Base-by-base conservation (phyloP, 2,797 vertebrate species). In the Malurus splendens region DNA sequence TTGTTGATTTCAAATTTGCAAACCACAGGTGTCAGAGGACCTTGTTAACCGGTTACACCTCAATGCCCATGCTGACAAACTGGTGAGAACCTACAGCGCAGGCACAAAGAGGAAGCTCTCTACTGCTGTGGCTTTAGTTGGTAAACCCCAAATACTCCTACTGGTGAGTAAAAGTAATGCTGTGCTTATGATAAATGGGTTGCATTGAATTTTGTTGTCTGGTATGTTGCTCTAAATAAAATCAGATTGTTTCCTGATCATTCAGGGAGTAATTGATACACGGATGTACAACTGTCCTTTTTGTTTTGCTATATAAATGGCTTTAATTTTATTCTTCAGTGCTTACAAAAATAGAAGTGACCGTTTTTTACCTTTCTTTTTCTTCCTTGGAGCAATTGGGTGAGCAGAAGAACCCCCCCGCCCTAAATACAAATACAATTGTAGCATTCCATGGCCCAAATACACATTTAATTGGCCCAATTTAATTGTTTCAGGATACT, bases 31-130 rank as follows among this genome's bases (percentile, higher is more conserved):
- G 42, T 68, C 96, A 15, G 87, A 86, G 27, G 96, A 96, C 36
- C 94, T 98, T 7, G 92, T 96, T 51, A 90, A 62, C 38, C 86
- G 83, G 33, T 51, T 98, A 27, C 86, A 93, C 22, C 85, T 98
- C 5, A 89, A 41, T 1, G 38, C 87, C 18, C 93, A 97, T 3
- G 87, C 72, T 38, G 82, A 96, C 77, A 90, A 96, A 48, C 61
- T 73, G 12, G 97, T 97, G 90, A 90, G 87, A 38, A 95, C 94
- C 0, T 97, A 97, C 64, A 97, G 97, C 42, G 96, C 96, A 27
- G 97, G 97, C 22, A 97, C 96, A 18, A 97, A 94, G 76, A 92
- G 97, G 77, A 98, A 97, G 47, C 96, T 98, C 7, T 97, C 97
- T 24, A 86, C 94, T 66, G 97, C 97, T 36, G 50, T 98, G 88